A percentile compares a stretch with the other conserved stretches of the same genome.
Evolutionary conservation across 2,888 invertebrate genomes (phyloP).

Genomic region (Dicycla oo): DNA sequence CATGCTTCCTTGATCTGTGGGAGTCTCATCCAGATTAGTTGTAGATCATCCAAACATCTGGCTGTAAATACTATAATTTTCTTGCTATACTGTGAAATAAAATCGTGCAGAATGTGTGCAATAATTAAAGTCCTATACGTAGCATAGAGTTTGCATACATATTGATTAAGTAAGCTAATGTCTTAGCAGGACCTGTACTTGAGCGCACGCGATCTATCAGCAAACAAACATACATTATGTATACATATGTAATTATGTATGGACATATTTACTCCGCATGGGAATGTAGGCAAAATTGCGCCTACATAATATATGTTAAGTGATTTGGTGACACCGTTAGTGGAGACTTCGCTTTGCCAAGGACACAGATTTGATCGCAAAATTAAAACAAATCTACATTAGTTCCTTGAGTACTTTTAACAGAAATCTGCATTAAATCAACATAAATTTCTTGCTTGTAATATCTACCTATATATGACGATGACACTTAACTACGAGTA

Average conservation of each 20-base stretch:
- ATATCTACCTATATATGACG: not conserved
- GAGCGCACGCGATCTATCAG: constrained; percentile 65
- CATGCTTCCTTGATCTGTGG: too few species aligned
- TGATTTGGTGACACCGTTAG: constrained; percentile 53
- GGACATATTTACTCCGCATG: constrained; percentile 46
- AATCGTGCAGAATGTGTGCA: constrained; percentile 31
- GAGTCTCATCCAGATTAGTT: too few species aligned
- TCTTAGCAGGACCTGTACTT: constrained; percentile 46
- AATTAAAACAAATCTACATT: constrained; percentile 7
- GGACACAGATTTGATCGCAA: constrained; percentile 15
- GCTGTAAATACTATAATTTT: not conserved
- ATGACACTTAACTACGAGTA: not conserved
- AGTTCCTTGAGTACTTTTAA: not conserved
- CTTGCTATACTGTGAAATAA: constrained; percentile 5
- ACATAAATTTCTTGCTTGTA: not conserved
- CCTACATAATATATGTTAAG: constrained; percentile 43
- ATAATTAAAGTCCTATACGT: constrained; percentile 43
- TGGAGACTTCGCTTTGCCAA: not conserved
- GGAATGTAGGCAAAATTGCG: constrained; percentile 42
- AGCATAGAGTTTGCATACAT: constrained; percentile 48
- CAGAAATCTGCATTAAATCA: not conserved
- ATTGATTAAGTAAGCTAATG: constrained; percentile 63
- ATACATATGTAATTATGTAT: constrained; percentile 27
- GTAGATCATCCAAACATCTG: not conserved
- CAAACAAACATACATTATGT: constrained; percentile 35